Evolutionary conservation across 2,797 vertebrate species (phyloP), one percentile per base, ranked within the genome.

Genomic region (Clarias platycephalus): DNA sequence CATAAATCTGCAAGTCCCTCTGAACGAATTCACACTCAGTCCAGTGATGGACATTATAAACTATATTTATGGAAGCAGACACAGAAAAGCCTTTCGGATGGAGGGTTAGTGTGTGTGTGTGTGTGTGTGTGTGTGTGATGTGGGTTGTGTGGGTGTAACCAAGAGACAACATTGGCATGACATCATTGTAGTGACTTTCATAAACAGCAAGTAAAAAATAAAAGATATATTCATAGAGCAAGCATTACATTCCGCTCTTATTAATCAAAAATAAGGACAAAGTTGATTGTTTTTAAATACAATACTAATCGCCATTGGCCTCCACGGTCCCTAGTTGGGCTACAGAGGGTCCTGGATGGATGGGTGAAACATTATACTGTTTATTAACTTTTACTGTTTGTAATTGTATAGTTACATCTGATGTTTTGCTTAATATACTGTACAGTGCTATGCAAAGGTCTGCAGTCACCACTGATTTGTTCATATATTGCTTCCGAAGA

Each of bases 21-120:
- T 72, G 70, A 49, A 53, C 40, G 16, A 49, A 26, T 72, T 72
- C 70, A 72, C 40, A 72, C 44, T 49, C 70, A 16, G 8, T 26
- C 26, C 70, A 49, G 40, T 72, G 40, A 53, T 72, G 70, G 40
- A 72, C n/a, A 8, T 53, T 49, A 72, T 72, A 72, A 53, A 72
- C 49, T 53, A 74, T 28, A 28, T 74, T 74, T 28, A 74, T 55
- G 71, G 16, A 74, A 28, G 71, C 71, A 74, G n/a, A 26, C 24
- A 53, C 44, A 55, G 71, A 18, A 74, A 74, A 58, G 16, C 28
- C 74, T 76, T 57, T 57, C 18, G 57, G 26, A 58, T 13, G 49
- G 53, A 0, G 5, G 15, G 16, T 75, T 9, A 28, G 72, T 57
- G n/a, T 75, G 44, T 20, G n/a, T 75, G 72, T 75, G 72, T 75